Evolutionary conservation across 1,140 invertebrate genomes (phyloP).

Genomic region (Charaxes varanes): DNA sequence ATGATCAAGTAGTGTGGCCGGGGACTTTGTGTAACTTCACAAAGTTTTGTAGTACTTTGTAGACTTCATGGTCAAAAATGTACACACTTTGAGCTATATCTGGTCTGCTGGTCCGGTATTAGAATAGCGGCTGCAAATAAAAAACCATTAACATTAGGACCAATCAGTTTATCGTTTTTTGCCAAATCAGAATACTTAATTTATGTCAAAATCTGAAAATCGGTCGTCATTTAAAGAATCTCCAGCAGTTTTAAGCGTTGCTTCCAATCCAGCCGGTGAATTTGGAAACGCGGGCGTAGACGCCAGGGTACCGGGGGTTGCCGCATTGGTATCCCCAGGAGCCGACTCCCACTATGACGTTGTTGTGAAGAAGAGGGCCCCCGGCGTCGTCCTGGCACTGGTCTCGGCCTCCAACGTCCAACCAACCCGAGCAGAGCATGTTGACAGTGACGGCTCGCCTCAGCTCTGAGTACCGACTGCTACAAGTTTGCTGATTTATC

Average conservation of each 20-base stretch:
- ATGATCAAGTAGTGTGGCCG: too few species aligned
- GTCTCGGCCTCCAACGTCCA: conserved; percentile 39
- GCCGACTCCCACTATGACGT: conserved; percentile 72
- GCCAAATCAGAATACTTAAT: too few species aligned
- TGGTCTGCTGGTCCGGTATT: too few species aligned
- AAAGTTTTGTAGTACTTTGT: too few species aligned
- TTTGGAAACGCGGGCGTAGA: conserved; percentile 69
- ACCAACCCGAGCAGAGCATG: conserved; percentile 48
- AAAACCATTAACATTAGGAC: too few species aligned
- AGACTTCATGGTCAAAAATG: too few species aligned
- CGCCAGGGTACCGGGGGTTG: conserved; percentile 60
- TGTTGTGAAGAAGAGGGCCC: conserved; percentile 75
- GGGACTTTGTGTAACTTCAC: too few species aligned
- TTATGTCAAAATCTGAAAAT: too few species aligned
- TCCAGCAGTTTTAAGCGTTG: conserved; percentile 27
- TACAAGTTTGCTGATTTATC: conserved; percentile 35
- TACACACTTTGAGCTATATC: too few species aligned
- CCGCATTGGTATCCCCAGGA: conserved; percentile 76
- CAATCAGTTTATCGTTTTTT: too few species aligned
- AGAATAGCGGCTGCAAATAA: too few species aligned
- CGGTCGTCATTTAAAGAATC: neutral
- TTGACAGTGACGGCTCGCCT: conserved; percentile 30
- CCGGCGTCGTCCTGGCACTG: conserved; percentile 75
- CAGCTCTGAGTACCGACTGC: conserved; percentile 21
- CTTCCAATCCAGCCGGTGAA: conserved; percentile 41